Conservation (phyloP, 2,888 invertebrate species). For the Pegoplata infirma region DNA sequence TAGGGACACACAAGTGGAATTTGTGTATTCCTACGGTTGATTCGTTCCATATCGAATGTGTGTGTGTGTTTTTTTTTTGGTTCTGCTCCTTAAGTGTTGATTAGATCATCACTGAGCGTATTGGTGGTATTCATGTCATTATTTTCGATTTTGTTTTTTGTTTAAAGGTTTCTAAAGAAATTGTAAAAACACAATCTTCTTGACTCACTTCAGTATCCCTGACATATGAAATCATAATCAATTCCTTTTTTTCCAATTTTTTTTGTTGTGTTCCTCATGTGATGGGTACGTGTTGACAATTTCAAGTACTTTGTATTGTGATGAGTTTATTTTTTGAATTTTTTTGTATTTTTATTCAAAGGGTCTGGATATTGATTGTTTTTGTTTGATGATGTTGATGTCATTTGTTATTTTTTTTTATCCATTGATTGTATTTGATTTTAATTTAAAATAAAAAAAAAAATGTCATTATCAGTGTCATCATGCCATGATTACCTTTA, state of each 20-base stretch:
- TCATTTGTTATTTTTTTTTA: conserved; percentile 13
- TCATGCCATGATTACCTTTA: neutral
- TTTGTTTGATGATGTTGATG: conserved; percentile 16
- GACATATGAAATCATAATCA: conserved; percentile 50
- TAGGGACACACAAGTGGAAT: conserved; percentile 51
- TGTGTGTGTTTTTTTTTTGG: conserved; percentile 20
- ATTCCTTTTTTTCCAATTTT: conserved; percentile 18
- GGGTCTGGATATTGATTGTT: neutral
- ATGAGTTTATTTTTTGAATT: conserved; percentile 23
- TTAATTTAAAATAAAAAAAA: conserved; percentile 56
- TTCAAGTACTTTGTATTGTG: conserved; percentile 45
- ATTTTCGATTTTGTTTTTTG: neutral
- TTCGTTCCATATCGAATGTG: neutral
- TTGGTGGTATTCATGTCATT: conserved; percentile 9
- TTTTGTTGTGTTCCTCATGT: conserved; percentile 19
- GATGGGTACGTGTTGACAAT: conserved; percentile 59
- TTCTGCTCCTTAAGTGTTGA: conserved; percentile 52
- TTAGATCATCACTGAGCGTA: conserved; percentile 51
- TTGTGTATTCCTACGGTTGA: neutral
- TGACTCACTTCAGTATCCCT: conserved; percentile 38
- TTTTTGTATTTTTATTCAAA: conserved; percentile 26
- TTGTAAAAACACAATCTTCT: conserved; percentile 9
- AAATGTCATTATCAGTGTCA: conserved; percentile 52
- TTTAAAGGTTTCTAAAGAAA: neutral
- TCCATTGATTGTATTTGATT: conserved; percentile 45